Percentiles rank a stretch among this genome's conserved stretches.
Conservation (phyloP, 2,113 vertebrate genomes). For the Bubo bubo region DNA sequence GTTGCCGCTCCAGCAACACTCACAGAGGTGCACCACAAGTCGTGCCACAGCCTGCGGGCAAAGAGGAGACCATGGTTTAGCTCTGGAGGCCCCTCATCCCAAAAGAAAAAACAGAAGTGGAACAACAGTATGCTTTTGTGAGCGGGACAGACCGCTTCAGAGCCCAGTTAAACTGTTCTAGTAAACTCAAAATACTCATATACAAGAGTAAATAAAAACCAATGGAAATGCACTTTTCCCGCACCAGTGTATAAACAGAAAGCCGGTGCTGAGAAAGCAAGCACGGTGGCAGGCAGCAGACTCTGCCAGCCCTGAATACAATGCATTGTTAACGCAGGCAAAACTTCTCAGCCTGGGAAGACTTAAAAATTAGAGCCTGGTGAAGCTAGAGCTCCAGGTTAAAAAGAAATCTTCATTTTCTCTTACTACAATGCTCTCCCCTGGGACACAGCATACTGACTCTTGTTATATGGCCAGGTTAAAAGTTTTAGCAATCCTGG, state of each 20-base stretch:
- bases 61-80: background rate
- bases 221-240: background rate
- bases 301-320: background rate
- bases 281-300: background rate
- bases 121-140: background rate
- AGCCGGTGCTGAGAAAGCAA: background rate
- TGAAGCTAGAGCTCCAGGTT: background rate
- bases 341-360: background rate
- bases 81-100: background rate
- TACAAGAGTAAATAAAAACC: background rate
- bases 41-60: background rate
- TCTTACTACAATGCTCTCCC: background rate
- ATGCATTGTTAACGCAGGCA: rapidly evolving
- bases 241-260: background rate
- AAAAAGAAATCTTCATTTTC: background rate
- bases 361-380: background rate
- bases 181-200: background rate
- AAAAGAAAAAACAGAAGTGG: background rate
- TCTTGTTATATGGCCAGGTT: background rate
- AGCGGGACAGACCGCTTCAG: background rate
- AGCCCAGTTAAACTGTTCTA: background rate
- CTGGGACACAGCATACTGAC: background rate
- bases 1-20: rapidly evolving
- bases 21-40: background rate
- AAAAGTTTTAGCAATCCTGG: background rate